phyloP scores from a whole-genome alignment of 2,888 invertebrate species.

The Smittia aterrima region DNA sequence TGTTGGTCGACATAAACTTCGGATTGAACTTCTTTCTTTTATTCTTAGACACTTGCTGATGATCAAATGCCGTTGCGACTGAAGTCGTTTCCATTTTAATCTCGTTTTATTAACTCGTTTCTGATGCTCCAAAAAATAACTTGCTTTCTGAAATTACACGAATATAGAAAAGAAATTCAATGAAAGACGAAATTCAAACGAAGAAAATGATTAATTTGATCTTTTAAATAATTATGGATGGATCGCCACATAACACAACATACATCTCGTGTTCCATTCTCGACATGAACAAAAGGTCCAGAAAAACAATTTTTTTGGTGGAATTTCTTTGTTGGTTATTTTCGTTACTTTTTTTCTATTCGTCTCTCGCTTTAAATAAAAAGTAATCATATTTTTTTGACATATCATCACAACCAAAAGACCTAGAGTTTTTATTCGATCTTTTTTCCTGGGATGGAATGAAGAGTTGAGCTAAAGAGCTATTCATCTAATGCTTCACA shows the following conservation, averaged over 20 bases:
- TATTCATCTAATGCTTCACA: slow-evolving; percentile 13
- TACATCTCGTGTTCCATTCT: not conserved
- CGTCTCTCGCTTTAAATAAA: not conserved
- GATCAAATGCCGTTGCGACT: slow-evolving; percentile 36
- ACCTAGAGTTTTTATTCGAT: not conserved
- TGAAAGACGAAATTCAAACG: slow-evolving; percentile 31
- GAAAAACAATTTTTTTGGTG: slow-evolving; percentile 35
- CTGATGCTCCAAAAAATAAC: not conserved
- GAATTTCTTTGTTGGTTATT: slow-evolving; percentile 38
- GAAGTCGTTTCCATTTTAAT: slow-evolving; percentile 35
- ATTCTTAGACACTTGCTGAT: slow-evolving; percentile 38
- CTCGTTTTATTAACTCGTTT: slow-evolving; percentile 1
- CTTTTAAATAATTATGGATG: slow-evolving; percentile 39
- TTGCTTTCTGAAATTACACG: slow-evolving; percentile 26
- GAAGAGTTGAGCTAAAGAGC: slow-evolving; percentile 20
- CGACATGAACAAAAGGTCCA: slow-evolving; percentile 28
- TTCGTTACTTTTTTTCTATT: not conserved
- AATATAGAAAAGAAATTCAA: slow-evolving; percentile 24
- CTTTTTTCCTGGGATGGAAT: slow-evolving; percentile 22
- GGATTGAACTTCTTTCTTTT: slow-evolving; percentile 41
- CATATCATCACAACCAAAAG: slow-evolving; percentile 32
- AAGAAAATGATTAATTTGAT: slow-evolving; percentile 41
- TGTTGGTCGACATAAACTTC: slow-evolving; percentile 25
- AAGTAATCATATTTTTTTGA: slow-evolving; percentile 40
- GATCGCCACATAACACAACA: slow-evolving; percentile 25